Evolutionary conservation across 2,113 vertebrate genomes (phyloP), one percentile per base, ranked within the genome.

Genomic region (Lophura nycthemera): DNA sequence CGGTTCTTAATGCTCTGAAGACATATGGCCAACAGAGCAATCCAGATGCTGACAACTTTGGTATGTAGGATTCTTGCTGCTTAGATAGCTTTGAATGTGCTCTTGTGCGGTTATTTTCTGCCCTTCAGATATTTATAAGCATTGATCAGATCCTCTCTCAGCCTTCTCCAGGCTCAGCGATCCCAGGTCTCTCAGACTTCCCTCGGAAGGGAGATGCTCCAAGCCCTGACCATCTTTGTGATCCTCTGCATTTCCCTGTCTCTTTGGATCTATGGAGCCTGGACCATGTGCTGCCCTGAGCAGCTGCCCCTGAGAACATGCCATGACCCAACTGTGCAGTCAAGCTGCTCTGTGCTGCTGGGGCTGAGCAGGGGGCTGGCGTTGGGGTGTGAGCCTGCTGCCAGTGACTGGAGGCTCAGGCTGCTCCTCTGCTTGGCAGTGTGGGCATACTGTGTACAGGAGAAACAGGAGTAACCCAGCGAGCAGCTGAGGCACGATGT

Each of bases 301-400:
- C 88, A 78, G 78, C 34, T 92, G 56, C 20, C 73, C 69, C 43
- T 86, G 60, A 89, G 86, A 94, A 79, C 90, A 72, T 89, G 54
- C 75, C 57, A 36, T 87, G 83, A 94, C 61, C 88, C 92, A 95
- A 77, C 70, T 70, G 54, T 52, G 50, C 50, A 7, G 50, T 52
- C 50, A 52, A 52, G 25, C 50, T 25, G 24, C 50, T 15, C 52
- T 16, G 52, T 30, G 27, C 52, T 54, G 27, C 29, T 56, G 52
- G 27, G 52, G 14, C 25, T 54, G 25, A 14, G 52, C 25, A 30
- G 54, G 24, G 54, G 3, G 52, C 52, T 54, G 52, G 14, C 12
- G 22, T 24, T 9, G 27, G 29, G 54, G 8, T 56, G 54, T 56
- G 48, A 43, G 54, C 20, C 9, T 21, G 5, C 48, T 86, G 90